Evolutionary conservation across 2,797 vertebrate species (phyloP).

Genomic region (Craterocephalus amniculus): DNA sequence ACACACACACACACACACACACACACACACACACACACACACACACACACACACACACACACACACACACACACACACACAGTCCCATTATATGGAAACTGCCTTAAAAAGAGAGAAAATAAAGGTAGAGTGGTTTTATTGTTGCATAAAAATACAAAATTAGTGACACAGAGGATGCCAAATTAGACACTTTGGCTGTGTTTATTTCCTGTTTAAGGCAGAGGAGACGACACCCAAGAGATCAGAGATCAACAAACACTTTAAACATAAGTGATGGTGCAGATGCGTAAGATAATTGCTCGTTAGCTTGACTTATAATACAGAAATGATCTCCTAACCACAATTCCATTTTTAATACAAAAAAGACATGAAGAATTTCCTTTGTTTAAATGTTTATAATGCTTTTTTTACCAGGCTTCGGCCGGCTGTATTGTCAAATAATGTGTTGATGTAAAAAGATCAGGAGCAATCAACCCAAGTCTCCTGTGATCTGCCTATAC

Average conservation of each 20-base stretch:
- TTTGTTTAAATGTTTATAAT: constrained; percentile 73
- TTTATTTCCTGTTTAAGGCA: constrained; percentile 65
- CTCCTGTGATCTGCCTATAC: constrained; percentile 67
- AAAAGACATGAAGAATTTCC: constrained; percentile 61
- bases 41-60: neutral
- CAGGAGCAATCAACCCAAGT: constrained; percentile 74
- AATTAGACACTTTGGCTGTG: constrained; percentile 59
- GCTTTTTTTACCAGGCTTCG: constrained; percentile 83
- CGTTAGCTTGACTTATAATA: constrained; percentile 82
- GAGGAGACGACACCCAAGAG: constrained; percentile 30
- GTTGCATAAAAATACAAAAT: constrained; percentile 33
- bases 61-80: neutral
- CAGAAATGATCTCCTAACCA: constrained; percentile 69
- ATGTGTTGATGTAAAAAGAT: constrained; percentile 71
- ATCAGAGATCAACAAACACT: constrained; percentile 41
- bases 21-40: no score
- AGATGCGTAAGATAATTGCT: constrained; percentile 77
- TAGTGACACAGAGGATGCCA: constrained; percentile 53
- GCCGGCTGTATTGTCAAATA: constrained; percentile 53
- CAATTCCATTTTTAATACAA: constrained; percentile 58
- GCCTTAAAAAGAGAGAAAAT: constrained; percentile 23
- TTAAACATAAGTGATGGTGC: constrained; percentile 41
- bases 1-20: no score
- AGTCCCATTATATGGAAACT: constrained; percentile 14
- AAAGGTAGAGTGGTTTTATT: constrained; percentile 41